Evolutionary conservation across 2,113 vertebrate genomes (phyloP).

Genomic region (Scortum barcoo): DNA sequence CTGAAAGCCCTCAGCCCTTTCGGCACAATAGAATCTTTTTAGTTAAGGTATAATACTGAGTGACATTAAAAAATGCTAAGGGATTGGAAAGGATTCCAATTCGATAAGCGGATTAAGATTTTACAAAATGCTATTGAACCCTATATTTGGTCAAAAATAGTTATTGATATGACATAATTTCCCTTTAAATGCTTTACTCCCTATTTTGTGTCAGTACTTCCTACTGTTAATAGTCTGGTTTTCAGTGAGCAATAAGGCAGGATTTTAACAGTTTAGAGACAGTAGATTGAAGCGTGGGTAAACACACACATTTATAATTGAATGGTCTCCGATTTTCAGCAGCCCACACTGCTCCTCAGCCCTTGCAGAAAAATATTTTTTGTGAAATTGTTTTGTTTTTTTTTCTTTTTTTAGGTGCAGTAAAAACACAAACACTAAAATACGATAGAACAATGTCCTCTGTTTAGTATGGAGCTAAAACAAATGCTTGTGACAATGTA

Average conservation of each 20-base stretch:
- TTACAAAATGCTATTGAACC: not conserved
- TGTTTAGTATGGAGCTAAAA: conserved; percentile 44
- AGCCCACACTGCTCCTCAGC: conserved; percentile 24
- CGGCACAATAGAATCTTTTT: too few species aligned
- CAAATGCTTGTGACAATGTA: conserved; percentile 53
- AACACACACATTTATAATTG: conserved; percentile 26
- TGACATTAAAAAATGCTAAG: too few species aligned
- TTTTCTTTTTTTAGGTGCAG: conserved; percentile 23
- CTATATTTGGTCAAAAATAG: not conserved
- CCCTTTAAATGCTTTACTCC: not conserved
- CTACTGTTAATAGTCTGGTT: not conserved
- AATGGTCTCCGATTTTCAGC: conserved; percentile 25
- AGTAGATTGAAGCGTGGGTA: conserved; percentile 1
- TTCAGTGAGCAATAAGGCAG: conserved; percentile 1
- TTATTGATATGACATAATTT: not conserved
- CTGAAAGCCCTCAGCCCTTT: too few species aligned
- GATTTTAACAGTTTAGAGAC: conserved; percentile 13
- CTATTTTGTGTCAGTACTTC: not conserved
- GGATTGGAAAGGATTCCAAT: not conserved
- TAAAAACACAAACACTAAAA: conserved; percentile 31
- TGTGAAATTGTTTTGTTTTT: too few species aligned
- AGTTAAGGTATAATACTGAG: too few species aligned
- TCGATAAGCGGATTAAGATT: not conserved
- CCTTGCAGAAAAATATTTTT: conserved; percentile 33
- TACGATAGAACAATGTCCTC: conserved; percentile 15